Percentiles rank a stretch among this genome's conserved stretches.
phyloP scores from a whole-genome alignment of 2,113 vertebrate species.

The Pluvianellus socialis region DNA sequence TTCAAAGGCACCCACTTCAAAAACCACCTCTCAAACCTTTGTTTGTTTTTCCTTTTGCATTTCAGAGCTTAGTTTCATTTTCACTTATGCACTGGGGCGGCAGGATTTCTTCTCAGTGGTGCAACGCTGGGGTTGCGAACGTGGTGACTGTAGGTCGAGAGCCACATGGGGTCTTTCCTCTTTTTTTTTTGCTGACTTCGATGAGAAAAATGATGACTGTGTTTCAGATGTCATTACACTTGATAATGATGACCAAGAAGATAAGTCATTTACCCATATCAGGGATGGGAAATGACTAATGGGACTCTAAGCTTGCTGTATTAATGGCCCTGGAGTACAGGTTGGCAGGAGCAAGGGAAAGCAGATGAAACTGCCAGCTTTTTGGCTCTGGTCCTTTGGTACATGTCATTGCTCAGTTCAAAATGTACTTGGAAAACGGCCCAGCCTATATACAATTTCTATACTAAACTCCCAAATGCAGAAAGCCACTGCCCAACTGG shows the following conservation, averaged over 20 bases:
- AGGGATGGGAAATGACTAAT: slow-evolving; percentile 27
- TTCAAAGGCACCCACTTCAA: neutral
- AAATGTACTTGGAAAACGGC: slow-evolving; percentile 49
- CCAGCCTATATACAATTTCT: slow-evolving; percentile 30
- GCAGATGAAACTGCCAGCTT: slow-evolving; percentile 21
- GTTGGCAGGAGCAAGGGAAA: slow-evolving; percentile 42
- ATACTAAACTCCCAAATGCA: neutral
- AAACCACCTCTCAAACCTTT: neutral
- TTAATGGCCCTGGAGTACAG: slow-evolving; percentile 3
- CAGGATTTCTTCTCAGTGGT: neutral
- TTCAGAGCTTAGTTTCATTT: neutral
- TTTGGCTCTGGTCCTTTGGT: slow-evolving; percentile 19
- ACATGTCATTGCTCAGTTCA: slow-evolving; percentile 50
- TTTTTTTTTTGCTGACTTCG: neutral
- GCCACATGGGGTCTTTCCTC: neutral
- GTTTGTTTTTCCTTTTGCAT: neutral
- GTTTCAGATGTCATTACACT: neutral
- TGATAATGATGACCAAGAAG: neutral
- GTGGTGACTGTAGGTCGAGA: neutral
- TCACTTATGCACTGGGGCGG: rapidly evolving
- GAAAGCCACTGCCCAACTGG: neutral
- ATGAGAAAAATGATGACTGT: neutral
- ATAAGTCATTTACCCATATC: neutral
- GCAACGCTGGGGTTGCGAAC: rapidly evolving
- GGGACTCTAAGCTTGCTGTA: neutral